Evolutionary conservation across 2,797 vertebrate species (phyloP).

Genomic region (Helostoma temminkii): DNA sequence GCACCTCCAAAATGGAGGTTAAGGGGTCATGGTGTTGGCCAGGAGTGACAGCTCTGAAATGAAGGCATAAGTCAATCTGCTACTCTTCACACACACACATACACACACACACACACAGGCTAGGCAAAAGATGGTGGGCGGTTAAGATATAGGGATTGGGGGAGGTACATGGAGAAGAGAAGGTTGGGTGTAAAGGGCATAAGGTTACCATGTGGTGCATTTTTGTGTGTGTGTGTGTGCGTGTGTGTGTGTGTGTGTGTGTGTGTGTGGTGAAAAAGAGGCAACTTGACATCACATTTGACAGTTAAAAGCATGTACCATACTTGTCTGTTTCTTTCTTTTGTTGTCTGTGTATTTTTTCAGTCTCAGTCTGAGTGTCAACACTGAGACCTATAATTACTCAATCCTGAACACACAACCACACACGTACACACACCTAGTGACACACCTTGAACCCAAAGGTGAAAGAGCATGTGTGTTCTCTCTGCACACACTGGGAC

Average conservation of each 20-base stretch:
- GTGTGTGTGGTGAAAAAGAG: slow-evolving; percentile 20
- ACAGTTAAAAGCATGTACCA: slow-evolving; percentile 10
- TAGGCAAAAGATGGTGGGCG: slow-evolving; percentile 39
- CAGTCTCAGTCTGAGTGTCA: slow-evolving; percentile 3
- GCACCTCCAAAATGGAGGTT: slow-evolving; percentile 76
- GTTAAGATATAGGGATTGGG: slow-evolving; percentile 45
- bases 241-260: slow-evolving; percentile 31
- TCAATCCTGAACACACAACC: slow-evolving; percentile 8
- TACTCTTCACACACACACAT: slow-evolving; percentile 62
- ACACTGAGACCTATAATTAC: slow-evolving; percentile 19
- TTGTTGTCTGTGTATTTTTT: slow-evolving; percentile 3
- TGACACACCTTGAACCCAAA: slow-evolving; percentile 57
- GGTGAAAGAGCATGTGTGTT: slow-evolving; percentile 73
- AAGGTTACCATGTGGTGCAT: slow-evolving; percentile 63
- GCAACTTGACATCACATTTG: slow-evolving; percentile 23
- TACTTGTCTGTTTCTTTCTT: neutral
- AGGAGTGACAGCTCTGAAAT: slow-evolving; percentile 87
- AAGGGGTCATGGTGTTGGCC: slow-evolving; percentile 83
- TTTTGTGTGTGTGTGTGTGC: slow-evolving; percentile 19
- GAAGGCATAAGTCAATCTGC: slow-evolving; percentile 85
- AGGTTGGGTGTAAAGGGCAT: slow-evolving; percentile 60
- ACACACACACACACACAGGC: slow-evolving; percentile 30
- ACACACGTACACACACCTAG: neutral
- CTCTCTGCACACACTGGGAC: slow-evolving; percentile 36
- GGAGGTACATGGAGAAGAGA: slow-evolving; percentile 51